Evolutionary conservation across 1,140 invertebrate genomes (phyloP).

Genomic region (Episyrphus balteatus): DNA sequence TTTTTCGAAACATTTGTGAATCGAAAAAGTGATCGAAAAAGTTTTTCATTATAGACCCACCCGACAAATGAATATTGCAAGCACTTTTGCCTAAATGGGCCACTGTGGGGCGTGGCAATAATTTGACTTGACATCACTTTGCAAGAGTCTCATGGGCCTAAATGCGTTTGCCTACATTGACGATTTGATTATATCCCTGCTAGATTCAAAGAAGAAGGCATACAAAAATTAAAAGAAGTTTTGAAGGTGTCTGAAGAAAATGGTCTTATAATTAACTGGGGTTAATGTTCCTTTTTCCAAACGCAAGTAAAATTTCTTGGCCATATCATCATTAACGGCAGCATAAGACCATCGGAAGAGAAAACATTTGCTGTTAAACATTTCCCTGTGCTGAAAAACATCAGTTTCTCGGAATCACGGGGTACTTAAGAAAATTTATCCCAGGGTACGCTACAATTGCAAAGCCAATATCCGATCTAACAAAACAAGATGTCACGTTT

Average conservation of each 20-base stretch:
- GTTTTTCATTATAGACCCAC: too few relatives aligned
- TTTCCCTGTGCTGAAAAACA: slow-evolving; percentile 14
- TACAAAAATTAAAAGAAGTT: slow-evolving; percentile 16
- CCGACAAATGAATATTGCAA: too few relatives aligned
- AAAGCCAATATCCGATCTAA: background rate
- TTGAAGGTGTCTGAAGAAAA: slow-evolving; percentile 16
- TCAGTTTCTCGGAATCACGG: slow-evolving; percentile 3
- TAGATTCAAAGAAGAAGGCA: slow-evolving; percentile 4
- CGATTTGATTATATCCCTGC: slow-evolving; percentile 7
- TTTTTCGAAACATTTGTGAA: too few relatives aligned
- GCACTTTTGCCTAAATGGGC: too few relatives aligned
- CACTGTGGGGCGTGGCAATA: too few relatives aligned
- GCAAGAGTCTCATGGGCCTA: too few relatives aligned
- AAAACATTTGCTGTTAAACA: slow-evolving; percentile 23
- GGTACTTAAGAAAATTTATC: slow-evolving; percentile 3
- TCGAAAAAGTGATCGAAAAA: too few relatives aligned
- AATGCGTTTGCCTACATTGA: slow-evolving; percentile 10
- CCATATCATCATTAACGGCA: slow-evolving; percentile 9
- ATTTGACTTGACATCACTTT: too few relatives aligned
- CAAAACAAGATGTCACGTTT: background rate
- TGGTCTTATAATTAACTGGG: slow-evolving; percentile 31
- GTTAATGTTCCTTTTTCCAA: slow-evolving; percentile 27
- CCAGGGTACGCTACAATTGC: background rate
- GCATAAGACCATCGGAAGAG: slow-evolving; percentile 15
- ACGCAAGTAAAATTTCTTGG: slow-evolving; percentile 27